Evolutionary conservation across 2,888 invertebrate genomes (phyloP).

Genomic region (Lithosia quadra): DNA sequence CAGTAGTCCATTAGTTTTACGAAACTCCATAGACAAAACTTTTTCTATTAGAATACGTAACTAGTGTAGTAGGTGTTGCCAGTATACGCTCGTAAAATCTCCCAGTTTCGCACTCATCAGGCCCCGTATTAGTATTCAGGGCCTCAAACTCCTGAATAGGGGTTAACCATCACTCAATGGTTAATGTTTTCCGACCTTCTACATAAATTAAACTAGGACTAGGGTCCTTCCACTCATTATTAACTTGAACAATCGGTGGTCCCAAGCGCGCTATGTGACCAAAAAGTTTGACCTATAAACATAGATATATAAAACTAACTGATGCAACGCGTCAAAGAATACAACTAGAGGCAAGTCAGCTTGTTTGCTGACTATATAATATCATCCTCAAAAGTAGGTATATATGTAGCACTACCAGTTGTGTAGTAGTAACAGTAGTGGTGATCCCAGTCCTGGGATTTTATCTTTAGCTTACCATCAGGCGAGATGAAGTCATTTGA

Average conservation of each 20-base stretch:
- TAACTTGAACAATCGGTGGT: conserved; percentile 50
- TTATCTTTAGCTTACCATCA: too few species aligned
- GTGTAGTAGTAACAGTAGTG: too few species aligned
- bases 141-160: conserved; percentile 35
- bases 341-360: too few species aligned
- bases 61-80: conserved; percentile 18
- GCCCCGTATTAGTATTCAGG: conserved; percentile 44
- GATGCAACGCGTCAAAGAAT: too few species aligned
- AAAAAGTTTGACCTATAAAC: conserved; percentile 59
- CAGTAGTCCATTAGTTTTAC: conserved; percentile 10
- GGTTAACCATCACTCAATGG: conserved; percentile 48
- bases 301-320: too few species aligned
- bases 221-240: conserved; percentile 47
- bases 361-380: too few species aligned
- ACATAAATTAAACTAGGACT: conserved; percentile 41
- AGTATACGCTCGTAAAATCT: conserved; percentile 39
- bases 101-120: conserved; percentile 38
- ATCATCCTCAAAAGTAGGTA: too few species aligned
- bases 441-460: too few species aligned
- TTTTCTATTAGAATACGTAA: conserved; percentile 36
- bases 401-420: too few species aligned
- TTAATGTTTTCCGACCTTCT: conserved; percentile 46
- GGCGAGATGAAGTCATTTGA: too few species aligned
- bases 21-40: conserved; percentile 41
- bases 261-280: conserved; percentile 52